Evolutionary conservation across 1,140 invertebrate species (phyloP), one percentile per base, ranked within the genome.

Genomic region (Holotrichia oblita): DNA sequence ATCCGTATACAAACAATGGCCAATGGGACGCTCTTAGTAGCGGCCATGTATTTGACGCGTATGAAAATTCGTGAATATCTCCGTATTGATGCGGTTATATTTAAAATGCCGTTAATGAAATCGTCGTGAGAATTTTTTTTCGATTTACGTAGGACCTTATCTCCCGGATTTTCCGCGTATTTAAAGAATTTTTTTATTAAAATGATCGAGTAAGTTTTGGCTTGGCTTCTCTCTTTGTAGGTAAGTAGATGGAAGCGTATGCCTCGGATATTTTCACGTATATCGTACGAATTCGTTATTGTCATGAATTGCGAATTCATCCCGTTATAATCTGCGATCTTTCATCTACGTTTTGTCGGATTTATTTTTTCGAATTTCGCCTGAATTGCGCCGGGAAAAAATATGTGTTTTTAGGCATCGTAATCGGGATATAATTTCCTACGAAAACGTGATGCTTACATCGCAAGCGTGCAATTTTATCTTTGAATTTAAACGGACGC

Each of bases 1-100:
- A 22, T 27, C 22, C 78, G 80, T 84, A 81, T 55, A 76, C 83
- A 86, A 86, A 86, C 85, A 86, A 87, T 87, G 86, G 86, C 85
- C 82, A 34, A 83, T 84, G 83, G 79, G 84, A 87, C 86, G 86
- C 86, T 84, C 81, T 24, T 76, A 76, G 27, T 77, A 80, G 78
- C 78, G 81, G 48, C 76, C 24, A 80, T 80, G 40, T 77, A 81
- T 84, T 83, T 79, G 42, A 79, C 79, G 80, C 73, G 48, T 34
- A 59, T 10, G 78, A 74, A 80, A 69, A 80, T 77, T 82, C 79
- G 78, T 24, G 81, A 85, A 84, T 86, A 84, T 86, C 83, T 85
- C 83, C 80, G 80, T 77, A 83, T 78, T 76, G 85, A 85, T 77
- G 77, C 22, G 0, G 76, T 76, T 17, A 48, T 80, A 44, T 64